Percentiles rank a stretch among this genome's conserved stretches.
Conservation (phyloP, 2,888 invertebrate species). For the Pandemis corylana region DNA sequence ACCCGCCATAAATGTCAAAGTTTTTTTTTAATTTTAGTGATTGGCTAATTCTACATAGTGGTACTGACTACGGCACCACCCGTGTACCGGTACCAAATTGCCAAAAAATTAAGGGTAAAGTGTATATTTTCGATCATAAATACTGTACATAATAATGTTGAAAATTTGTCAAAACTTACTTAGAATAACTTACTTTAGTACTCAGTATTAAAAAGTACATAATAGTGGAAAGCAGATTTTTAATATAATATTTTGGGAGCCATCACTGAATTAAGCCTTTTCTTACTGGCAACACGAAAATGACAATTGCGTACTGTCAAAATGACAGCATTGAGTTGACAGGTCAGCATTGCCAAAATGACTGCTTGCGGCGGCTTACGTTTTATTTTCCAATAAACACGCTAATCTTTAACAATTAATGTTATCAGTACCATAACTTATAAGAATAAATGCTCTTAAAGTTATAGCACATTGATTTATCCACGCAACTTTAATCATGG, state of each 20-base stretch:
- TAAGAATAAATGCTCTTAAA: conserved; percentile 47
- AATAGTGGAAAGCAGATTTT: too few species aligned
- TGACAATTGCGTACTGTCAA: conserved; percentile 41
- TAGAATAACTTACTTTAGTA: too few species aligned
- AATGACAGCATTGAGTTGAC: conserved; percentile 41
- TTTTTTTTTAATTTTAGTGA: neutral
- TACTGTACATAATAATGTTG: neutral
- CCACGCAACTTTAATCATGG: conserved; percentile 60
- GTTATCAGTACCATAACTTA: conserved; percentile 43
- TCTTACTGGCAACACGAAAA: conserved; percentile 15
- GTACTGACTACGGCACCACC: neutral
- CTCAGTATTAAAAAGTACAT: too few species aligned
- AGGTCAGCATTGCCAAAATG: conserved; percentile 37
- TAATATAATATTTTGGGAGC: too few species aligned
- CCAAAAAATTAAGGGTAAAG: neutral
- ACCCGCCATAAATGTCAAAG: conserved; percentile 30
- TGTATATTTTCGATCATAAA: neutral
- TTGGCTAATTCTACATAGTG: neutral
- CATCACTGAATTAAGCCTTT: neutral
- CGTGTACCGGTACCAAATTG: neutral
- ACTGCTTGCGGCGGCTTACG: conserved; percentile 44
- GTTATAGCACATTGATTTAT: conserved; percentile 30
- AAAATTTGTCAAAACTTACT: too few species aligned
- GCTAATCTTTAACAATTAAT: conserved; percentile 26
- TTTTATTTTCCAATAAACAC: conserved; percentile 37